Conservation (phyloP, 2,888 invertebrate species). For the Gari tellinella region DNA sequence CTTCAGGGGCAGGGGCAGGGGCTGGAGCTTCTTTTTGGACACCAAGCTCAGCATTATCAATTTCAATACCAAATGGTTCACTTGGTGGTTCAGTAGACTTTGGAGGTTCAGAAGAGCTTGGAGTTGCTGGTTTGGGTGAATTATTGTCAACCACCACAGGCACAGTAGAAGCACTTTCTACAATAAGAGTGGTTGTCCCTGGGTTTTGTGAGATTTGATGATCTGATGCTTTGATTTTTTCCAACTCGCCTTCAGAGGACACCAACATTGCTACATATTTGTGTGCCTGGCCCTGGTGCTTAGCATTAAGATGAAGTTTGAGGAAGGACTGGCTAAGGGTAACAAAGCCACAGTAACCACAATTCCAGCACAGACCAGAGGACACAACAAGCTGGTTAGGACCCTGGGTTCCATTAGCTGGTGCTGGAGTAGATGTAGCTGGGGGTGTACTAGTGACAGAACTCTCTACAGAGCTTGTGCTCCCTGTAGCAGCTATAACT, state of each 20-base stretch:
- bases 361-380: conserved; percentile 74
- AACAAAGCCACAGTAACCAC: conserved; percentile 76
- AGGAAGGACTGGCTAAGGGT: conserved; percentile 72
- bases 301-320: conserved; percentile 70
- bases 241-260: conserved; percentile 63
- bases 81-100: not conserved
- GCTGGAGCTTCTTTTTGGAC: too few species aligned
- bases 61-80: conserved; percentile 18
- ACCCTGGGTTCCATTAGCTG: too few species aligned
- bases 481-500: conserved; percentile 29
- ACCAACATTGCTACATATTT: conserved; percentile 73
- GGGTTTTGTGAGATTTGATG: too few species aligned
- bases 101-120: not conserved
- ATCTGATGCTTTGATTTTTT: conserved; percentile 61
- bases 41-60: conserved; percentile 56
- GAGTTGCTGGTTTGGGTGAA: too few species aligned
- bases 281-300: conserved; percentile 71
- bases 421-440: too few species aligned
- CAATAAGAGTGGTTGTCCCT: too few species aligned
- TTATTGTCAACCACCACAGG: too few species aligned
- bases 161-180: too few species aligned
- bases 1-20: too few species aligned
- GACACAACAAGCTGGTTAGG: too few species aligned
- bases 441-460: too few species aligned
- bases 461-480: too few species aligned